Percentiles rank a stretch among this genome's conserved stretches.
These are phyloP conservation scores for Oikopleura albicans DNA, from an alignment of 23 tunicate genomes.

Conservation along the genomic window DNA sequence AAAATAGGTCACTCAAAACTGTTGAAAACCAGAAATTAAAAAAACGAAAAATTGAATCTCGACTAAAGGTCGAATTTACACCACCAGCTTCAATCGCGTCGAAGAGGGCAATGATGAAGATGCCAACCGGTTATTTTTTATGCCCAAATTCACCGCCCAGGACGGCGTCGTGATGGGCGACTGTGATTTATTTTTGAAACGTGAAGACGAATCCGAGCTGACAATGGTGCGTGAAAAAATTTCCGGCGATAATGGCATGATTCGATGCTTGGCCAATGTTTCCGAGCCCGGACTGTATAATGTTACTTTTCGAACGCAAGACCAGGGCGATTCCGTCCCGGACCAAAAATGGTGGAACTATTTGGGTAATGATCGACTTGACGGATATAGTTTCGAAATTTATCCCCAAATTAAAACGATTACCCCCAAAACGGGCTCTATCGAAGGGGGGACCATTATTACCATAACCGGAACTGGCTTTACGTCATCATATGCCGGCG, in stretches of 20 bases:
- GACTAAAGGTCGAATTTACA: neutral
- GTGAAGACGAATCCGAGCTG: neutral
- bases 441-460: neutral
- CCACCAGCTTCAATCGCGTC: neutral
- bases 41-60: too few relatives aligned
- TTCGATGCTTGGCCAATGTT: neutral
- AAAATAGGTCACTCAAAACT: too few relatives aligned
- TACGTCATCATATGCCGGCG: neutral
- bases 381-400: neutral
- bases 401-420: neutral
- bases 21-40: too few relatives aligned
- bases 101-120: conserved; percentile 6
- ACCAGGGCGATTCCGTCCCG: neutral
- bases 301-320: neutral
- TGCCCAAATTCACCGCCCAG: neutral
- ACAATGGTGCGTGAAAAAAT: neutral
- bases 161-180: neutral
- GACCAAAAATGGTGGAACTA: neutral
- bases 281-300: neutral
- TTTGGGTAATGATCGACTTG: neutral
- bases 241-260: neutral
- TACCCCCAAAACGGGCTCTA: neutral
- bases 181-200: neutral
- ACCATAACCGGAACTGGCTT: conserved; percentile 9
- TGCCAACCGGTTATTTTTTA: neutral